phyloP scores from a whole-genome alignment of 2,113 vertebrate species.

The Eulemur rufifrons region DNA sequence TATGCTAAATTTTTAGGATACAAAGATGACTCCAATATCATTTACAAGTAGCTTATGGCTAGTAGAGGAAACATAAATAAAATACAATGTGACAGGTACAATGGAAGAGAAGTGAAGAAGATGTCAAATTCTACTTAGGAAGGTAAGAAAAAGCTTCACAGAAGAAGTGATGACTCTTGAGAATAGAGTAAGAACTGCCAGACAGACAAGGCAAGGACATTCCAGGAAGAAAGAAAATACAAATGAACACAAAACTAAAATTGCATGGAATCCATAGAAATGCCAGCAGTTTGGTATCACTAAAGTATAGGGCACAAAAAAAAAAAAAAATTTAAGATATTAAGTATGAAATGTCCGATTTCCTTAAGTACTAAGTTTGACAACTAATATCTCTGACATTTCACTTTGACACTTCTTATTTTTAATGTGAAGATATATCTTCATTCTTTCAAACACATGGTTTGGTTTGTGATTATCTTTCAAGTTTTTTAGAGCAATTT shows the following conservation, averaged over 20 bases:
- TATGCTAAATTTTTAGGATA: neutral
- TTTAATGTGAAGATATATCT: no score
- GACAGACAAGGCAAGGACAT: neutral
- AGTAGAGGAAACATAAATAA: neutral
- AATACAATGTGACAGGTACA: neutral
- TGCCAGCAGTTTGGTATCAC: neutral
- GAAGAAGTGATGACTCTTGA: neutral
- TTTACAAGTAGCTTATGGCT: neutral
- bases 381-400: no score
- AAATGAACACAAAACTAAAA: slow-evolving; percentile 19
- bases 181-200: neutral
- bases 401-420: no score
- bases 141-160: neutral
- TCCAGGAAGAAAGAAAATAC: neutral
- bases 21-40: neutral
- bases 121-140: neutral
- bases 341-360: no score
- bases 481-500: no score
- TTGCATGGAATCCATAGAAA: neutral
- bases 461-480: no score
- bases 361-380: no score
- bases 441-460: no score
- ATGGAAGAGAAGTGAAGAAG: neutral
- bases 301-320: neutral
- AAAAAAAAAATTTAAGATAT: no score